Base-by-base conservation (phyloP, 35 echinoderm and acorn worm genomes). In the Anneissia japonica region DNA sequence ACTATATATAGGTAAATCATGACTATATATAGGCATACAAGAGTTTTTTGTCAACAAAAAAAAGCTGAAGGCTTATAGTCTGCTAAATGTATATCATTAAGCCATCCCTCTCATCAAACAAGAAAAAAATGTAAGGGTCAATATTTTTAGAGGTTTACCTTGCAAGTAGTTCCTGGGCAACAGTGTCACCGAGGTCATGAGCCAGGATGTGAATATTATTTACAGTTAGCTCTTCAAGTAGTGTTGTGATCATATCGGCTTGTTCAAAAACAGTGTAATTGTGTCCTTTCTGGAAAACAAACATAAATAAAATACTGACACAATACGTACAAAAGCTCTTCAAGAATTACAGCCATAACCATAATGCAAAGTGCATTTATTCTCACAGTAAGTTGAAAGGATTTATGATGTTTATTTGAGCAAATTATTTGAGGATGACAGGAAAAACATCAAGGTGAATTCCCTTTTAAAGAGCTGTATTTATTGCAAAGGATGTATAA, bases 141-240 rank as follows among this genome's bases (percentile, higher is more conserved):
- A n/a, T n/a, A 56, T 13, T 11, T 56, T 26, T 45, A 45, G 16
- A 45, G 16, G 40, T 7, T 7, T 77, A 95, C 93, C 93, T 95
- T 56, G 84, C 79, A 40, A 91, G 79, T 29, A 97, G 72, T 77
- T 97, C 95, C 77, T 97, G 95, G 37, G 91, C 91, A 6, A 97
- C 95, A 30, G 95, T 97, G 74, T 90, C 87, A 30, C 95, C 95
- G 81, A 93, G 89, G 77, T 97, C 95, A 89, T 97, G 95, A 38
- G 90, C 77, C 23, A 97, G 55, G 74, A 97, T 86, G 38, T 97
- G 91, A 46, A 93, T 72, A 17, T 76, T 39, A 11, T 84, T 81
- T 26, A 93, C 51, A 5, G 74, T 83, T 26, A 97, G 77, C 13
- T 89, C 79, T 23, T 84, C 46, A 0, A 97, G 41, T 46, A 97